These are phyloP conservation scores for Gorilla gorilla DNA, from an alignment of 2,113 vertebrate genomes.

Conservation along the genomic window DNA sequence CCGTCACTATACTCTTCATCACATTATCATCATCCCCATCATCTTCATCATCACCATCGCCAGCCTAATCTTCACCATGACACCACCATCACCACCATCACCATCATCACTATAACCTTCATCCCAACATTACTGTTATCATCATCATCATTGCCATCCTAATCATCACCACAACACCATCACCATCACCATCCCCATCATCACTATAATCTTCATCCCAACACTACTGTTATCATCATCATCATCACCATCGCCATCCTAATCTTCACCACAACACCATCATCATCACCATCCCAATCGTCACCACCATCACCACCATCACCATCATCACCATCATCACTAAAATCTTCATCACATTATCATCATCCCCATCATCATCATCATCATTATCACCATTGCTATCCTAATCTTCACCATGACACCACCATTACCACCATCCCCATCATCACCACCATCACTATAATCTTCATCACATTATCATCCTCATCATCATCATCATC, in stretches of 20 bases:
- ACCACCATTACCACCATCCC: accelerated
- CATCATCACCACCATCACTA: neutral
- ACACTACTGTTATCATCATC: no score
- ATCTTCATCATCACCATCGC: accelerated
- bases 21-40: neutral
- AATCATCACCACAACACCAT: accelerated
- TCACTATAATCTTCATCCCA: no score
- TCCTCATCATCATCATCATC: accelerated
- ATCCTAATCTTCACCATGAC: neutral
- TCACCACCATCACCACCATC: neutral
- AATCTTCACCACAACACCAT: neutral
- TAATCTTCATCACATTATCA: neutral
- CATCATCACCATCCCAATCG: no score
- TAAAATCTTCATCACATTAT: neutral
- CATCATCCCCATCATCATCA: neutral
- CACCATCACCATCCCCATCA: accelerated
- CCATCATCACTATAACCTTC: accelerated
- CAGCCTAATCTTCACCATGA: neutral
- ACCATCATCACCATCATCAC: neutral
- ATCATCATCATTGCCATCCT: accelerated
- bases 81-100: accelerated
- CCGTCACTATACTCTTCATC: accelerated
- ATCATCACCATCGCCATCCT: neutral
- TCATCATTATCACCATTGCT: accelerated
- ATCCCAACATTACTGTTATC: neutral